Percentiles rank a stretch among this genome's conserved stretches.
Conservation (phyloP, 2,113 vertebrate genomes). For the Notarius quadriscutis region DNA sequence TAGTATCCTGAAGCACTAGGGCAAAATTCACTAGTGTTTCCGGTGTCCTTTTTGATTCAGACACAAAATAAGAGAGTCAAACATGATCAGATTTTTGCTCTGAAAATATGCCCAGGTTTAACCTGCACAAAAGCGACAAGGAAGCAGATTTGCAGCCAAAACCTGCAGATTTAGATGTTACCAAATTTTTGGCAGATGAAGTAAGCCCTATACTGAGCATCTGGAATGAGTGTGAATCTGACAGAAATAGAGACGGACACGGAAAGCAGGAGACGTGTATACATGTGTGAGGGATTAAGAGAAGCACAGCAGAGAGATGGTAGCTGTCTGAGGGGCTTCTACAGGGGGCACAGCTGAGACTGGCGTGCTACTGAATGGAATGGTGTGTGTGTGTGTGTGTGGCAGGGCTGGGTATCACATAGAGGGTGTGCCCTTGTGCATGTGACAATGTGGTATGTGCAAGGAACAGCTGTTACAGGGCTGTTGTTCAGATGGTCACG, state of each 20-base stretch:
- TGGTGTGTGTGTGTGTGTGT: conserved; percentile 23
- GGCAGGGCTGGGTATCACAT: neutral
- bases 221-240: neutral
- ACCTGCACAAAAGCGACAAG: neutral
- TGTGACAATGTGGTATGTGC: conserved; percentile 27
- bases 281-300: neutral
- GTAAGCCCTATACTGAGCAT: neutral
- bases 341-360: conserved; percentile 50
- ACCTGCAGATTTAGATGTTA: neutral
- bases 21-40: neutral
- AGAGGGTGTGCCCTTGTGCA: conserved; percentile 19
- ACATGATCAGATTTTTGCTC: neutral
- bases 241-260: neutral
- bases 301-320: neutral
- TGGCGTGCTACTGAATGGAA: conserved; percentile 23
- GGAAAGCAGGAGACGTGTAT: neutral
- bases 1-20: neutral
- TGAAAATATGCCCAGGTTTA: neutral
- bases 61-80: neutral
- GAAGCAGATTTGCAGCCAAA: neutral
- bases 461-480: conserved; percentile 66
- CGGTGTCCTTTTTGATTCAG: neutral
- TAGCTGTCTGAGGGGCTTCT: neutral
- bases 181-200: neutral
- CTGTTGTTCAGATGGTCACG: conserved; percentile 62